A percentile compares a stretch with the other conserved stretches of the same genome.
These are phyloP conservation scores for Ceyx margarethae DNA, from an alignment of 2,113 vertebrate genomes.

Conservation along the genomic window DNA sequence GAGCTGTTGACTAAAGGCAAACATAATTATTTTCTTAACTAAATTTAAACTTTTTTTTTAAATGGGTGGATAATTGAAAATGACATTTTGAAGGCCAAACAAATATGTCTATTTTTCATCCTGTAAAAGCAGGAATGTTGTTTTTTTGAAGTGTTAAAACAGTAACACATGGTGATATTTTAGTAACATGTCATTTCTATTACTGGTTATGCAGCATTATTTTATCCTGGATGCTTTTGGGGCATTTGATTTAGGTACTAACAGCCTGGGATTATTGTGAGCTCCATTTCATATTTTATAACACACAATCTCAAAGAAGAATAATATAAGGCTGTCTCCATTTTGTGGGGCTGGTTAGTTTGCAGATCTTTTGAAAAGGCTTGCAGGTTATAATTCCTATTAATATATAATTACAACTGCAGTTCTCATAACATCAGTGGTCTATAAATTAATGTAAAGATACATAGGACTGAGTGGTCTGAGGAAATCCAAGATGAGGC, in stretches of 20 bases:
- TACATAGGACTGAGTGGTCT: background rate
- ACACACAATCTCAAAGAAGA: background rate
- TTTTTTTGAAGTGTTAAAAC: background rate
- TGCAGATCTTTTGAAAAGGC: background rate
- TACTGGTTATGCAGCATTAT: background rate
- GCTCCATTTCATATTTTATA: background rate
- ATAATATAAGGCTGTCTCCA: background rate
- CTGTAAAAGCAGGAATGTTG: background rate
- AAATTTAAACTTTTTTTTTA: background rate
- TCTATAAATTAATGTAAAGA: conserved; percentile 29
- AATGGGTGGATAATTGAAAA: background rate
- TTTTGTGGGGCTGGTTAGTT: background rate
- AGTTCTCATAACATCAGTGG: background rate
- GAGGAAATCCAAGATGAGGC: background rate
- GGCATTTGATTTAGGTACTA: background rate
- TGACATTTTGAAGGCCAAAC: background rate
- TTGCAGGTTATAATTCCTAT: conserved; percentile 19
- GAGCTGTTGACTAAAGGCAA: background rate
- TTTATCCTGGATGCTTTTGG: background rate
- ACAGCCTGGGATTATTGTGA: background rate
- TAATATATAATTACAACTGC: background rate
- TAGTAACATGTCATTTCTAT: background rate
- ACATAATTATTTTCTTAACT: background rate
- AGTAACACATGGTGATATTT: background rate
- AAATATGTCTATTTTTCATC: background rate